These are phyloP conservation scores for Pelobates cultripes DNA, from an alignment of 2,797 vertebrate genomes.

Conservation along the genomic window DNA sequence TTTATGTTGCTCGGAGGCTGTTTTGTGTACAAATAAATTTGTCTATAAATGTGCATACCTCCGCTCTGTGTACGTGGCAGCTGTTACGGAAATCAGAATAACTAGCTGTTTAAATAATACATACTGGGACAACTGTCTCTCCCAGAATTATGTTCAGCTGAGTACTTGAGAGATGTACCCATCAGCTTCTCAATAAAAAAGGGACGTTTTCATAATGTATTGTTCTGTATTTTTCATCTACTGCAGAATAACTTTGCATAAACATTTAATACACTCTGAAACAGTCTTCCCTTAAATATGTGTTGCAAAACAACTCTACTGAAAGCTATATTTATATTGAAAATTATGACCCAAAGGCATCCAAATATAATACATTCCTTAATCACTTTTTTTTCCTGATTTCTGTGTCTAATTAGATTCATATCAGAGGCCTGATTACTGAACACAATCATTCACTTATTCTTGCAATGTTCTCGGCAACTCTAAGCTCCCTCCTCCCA, in stretches of 20 bases:
- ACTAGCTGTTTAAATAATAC: slow-evolving; percentile 27
- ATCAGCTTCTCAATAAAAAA: slow-evolving; percentile 33
- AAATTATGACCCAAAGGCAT: slow-evolving; percentile 67
- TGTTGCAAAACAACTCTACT: slow-evolving; percentile 9
- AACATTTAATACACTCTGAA: slow-evolving; percentile 32
- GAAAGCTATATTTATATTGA: slow-evolving; percentile 59
- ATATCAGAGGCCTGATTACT: slow-evolving; percentile 79
- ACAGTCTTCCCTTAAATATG: slow-evolving; percentile 36
- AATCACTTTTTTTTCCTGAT: slow-evolving; percentile 66
- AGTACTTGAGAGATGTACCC: slow-evolving; percentile 19
- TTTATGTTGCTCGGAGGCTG: background rate
- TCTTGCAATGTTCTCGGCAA: slow-evolving; percentile 82
- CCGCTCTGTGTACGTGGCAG: background rate
- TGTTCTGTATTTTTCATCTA: slow-evolving; percentile 29
- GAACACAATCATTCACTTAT: slow-evolving; percentile 78
- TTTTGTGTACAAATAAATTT: background rate
- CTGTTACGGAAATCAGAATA: slow-evolving; percentile 8
- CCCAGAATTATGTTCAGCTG: slow-evolving; percentile 18
- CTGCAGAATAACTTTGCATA: slow-evolving; percentile 34
- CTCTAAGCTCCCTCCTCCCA: slow-evolving; percentile 62
- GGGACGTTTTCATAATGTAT: slow-evolving; percentile 27
- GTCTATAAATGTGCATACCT: background rate
- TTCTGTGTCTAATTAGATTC: slow-evolving; percentile 80
- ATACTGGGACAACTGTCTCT: background rate
- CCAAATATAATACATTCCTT: slow-evolving; percentile 64